A percentile compares a stretch with the other conserved stretches of the same genome.
Evolutionary conservation across 2,888 invertebrate species (phyloP).

Genomic region (Pammene fasciana): DNA sequence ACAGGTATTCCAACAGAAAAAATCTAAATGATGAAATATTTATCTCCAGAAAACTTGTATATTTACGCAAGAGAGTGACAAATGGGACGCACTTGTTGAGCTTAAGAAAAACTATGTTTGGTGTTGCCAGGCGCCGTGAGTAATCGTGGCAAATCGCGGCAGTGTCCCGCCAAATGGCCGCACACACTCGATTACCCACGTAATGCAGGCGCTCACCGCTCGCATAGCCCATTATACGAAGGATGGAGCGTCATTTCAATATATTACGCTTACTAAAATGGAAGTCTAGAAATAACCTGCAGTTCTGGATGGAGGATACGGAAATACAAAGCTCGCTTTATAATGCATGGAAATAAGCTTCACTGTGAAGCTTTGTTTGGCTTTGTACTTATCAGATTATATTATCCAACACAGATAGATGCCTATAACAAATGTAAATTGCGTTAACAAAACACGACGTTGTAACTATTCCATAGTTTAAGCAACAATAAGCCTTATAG

Average conservation of each 20-base stretch:
- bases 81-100: constrained; percentile 47
- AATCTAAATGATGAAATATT: constrained; percentile 17
- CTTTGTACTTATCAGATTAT: no score
- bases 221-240: constrained; percentile 54
- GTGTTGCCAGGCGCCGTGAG: constrained; percentile 46
- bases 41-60: constrained; percentile 27
- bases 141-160: constrained; percentile 49
- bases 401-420: no score
- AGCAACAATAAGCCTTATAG: no score
- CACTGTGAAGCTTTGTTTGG: no score
- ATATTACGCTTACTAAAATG: constrained; percentile 46
- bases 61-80: constrained; percentile 37
- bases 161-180: constrained; percentile 54
- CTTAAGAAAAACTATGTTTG: constrained; percentile 45
- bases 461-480: no score
- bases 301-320: constrained; percentile 3
- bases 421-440: no score
- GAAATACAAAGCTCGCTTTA: constrained; percentile 3
- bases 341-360: no score
- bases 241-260: constrained; percentile 50
- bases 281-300: constrained; percentile 10
- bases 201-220: constrained; percentile 57
- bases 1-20: not conserved
- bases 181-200: constrained; percentile 57
- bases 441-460: no score